Conservation (phyloP, 64 coral and sea anemone genomes). For the Montipora foliosa region DNA sequence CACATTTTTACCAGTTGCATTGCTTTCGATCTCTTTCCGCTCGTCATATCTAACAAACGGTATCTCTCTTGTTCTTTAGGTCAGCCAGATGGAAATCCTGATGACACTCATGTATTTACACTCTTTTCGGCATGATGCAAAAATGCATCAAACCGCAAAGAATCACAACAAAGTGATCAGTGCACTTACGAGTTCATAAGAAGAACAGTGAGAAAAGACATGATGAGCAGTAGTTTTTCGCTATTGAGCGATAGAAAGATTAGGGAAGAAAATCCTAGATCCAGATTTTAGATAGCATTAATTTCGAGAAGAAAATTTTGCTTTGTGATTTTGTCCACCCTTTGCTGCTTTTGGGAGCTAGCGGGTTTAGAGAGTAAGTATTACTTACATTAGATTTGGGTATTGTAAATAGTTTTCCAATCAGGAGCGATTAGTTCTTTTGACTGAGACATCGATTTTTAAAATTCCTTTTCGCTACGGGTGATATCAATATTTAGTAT, state of each 20-base stretch:
- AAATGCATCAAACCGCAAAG: not conserved
- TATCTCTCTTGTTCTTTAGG: not conserved
- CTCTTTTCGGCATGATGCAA: not conserved
- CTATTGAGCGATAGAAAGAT: not conserved
- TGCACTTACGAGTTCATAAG: not conserved
- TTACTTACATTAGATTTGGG: not conserved
- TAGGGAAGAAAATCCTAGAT: not conserved
- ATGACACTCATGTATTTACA: constrained; percentile 2
- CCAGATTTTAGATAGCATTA: not conserved
- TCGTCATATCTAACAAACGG: not conserved
- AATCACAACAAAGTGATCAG: not conserved
- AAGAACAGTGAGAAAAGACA: not conserved
- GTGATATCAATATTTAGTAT: no score
- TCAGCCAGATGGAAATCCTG: constrained; percentile 20
- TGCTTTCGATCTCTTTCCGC: not conserved
- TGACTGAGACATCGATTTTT: not conserved
- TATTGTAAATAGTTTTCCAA: not conserved
- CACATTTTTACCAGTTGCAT: not conserved
- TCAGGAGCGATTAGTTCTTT: not conserved
- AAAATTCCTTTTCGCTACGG: not conserved
- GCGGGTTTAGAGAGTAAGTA: not conserved
- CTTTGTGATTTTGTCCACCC: not conserved
- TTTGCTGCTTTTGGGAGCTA: not conserved
- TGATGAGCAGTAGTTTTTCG: not conserved
- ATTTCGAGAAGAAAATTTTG: not conserved